Evolutionary conservation across 2,113 vertebrate species (phyloP), one percentile per base, ranked within the genome.

Genomic region (Phylloscopus trochiloides): DNA sequence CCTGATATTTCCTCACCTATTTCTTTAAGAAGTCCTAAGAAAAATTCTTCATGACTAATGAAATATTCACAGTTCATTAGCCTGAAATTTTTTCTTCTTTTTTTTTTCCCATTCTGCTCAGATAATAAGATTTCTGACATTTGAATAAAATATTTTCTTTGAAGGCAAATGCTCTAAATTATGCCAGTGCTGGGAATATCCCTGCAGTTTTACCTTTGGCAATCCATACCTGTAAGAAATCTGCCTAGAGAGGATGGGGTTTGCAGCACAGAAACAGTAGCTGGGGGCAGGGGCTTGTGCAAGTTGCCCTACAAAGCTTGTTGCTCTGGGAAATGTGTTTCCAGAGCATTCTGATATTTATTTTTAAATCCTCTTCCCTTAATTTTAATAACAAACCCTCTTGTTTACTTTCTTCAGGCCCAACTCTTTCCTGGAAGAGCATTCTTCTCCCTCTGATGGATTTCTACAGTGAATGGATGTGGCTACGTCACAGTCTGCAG

Each of bases 41-140:
- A 58, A 80, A 91, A 54, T 3, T 7, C 15, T 57, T 74, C 32
- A 47, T 34, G 14, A 9, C 25, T 61, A 79, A 81, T 52, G 17
- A 90, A 90, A 89, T 54, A 85, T 6, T 84, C 22, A 28, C 20
- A 52, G 5, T 5, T 81, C 24, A 74, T 75, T 77, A 47, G 9
- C 10, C 10, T 48, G 20, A 82, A 28, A 5, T 8, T 14, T 36
- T 20, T 7, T 1, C 1, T 2, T 22, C 34, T n/a, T 4, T 14
- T 31, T 11, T 31, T 29, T 9, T 21, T 5, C 14, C 4, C 9
- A 4, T 57, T 68, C 9, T 21, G 16, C 55, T 58, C 24, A 42
- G 17, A 51, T 71, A 13, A 61, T 17, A 20, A 66, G 34, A 81
- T 61, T 68, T 61, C 48, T 47, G n/a, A 81, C 22, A 65, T 10